phyloP scores from a whole-genome alignment of 2,888 invertebrate species.

The Agelastica alni region DNA sequence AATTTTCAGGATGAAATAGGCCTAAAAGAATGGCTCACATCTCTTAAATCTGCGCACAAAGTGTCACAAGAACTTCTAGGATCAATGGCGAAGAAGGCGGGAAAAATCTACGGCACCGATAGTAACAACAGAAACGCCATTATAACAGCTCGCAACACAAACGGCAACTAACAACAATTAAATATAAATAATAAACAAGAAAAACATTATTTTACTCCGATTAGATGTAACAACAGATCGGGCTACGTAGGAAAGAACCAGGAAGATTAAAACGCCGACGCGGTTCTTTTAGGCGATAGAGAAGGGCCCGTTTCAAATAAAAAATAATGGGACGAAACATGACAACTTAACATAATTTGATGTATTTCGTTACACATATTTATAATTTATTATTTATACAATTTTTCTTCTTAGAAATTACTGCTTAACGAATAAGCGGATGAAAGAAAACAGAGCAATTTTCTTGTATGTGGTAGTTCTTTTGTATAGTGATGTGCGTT shows the following conservation, averaged over 20 bases:
- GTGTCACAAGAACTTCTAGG: conserved; percentile 93
- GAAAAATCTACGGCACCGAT: conserved; percentile 96
- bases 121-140: conserved; percentile 58
- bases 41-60: conserved; percentile 94
- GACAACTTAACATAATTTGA: conserved; percentile 32
- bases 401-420: conserved; percentile 23
- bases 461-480: conserved; percentile 27
- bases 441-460: conserved; percentile 7
- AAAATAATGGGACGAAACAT: conserved; percentile 29
- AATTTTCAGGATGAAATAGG: conserved; percentile 93
- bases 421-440: conserved; percentile 8
- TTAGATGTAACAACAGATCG: conserved; percentile 24
- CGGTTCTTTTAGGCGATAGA: conserved; percentile 26
- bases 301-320: conserved; percentile 19
- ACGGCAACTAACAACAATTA: conserved; percentile 58
- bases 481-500: conserved; percentile 26
- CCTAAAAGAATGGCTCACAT: conserved; percentile 97
- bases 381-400: conserved; percentile 31
- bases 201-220: conserved; percentile 14
- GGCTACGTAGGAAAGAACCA: conserved; percentile 24
- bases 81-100: conserved; percentile 97
- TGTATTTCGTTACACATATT: conserved; percentile 34
- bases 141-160: conserved; percentile 60
- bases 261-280: conserved; percentile 12
- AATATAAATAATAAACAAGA: conserved; percentile 6